Percentiles rank a stretch among this genome's conserved stretches.
These are phyloP conservation scores for Camponotus fellah DNA, from an alignment of 2,888 invertebrate species.

Conservation along the genomic window DNA sequence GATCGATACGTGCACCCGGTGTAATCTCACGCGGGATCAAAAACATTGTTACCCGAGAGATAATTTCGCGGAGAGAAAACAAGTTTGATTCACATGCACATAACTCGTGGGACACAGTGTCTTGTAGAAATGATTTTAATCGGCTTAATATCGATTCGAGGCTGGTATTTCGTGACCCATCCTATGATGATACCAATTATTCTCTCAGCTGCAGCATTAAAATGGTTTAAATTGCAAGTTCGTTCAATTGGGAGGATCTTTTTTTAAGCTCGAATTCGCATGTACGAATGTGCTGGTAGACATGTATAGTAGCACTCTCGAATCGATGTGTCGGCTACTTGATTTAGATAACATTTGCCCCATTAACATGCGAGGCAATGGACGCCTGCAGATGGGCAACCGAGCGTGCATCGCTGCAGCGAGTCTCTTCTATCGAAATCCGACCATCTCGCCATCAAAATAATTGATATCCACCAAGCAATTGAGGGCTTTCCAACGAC, in stretches of 20 bases:
- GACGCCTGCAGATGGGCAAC: conserved; percentile 65
- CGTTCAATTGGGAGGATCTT: neutral
- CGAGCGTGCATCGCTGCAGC: conserved; percentile 43
- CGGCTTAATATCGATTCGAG: neutral
- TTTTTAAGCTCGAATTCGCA: neutral
- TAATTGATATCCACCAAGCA: neutral
- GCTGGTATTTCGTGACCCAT: neutral
- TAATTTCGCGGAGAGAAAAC: conserved; percentile 4
- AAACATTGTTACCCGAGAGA: conserved; percentile 23
- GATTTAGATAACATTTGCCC: neutral
- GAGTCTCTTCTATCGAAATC: conserved; percentile 19
- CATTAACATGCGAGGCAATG: neutral
- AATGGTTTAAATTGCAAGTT: neutral
- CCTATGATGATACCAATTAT: neutral
- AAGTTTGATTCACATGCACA: neutral
- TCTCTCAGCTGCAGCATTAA: neutral
- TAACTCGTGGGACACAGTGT: no score
- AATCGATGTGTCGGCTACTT: neutral
- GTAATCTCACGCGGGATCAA: conserved; percentile 30
- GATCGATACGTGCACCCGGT: conserved; percentile 18
- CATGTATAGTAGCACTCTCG: neutral
- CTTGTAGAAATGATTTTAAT: conserved; percentile 19
- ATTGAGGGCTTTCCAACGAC: conserved; percentile 31
- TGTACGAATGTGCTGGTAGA: neutral
- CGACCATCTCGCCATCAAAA: conserved; percentile 18